These are phyloP conservation scores for Sebastes minor DNA, from an alignment of 2,797 vertebrate species.

Conservation along the genomic window DNA sequence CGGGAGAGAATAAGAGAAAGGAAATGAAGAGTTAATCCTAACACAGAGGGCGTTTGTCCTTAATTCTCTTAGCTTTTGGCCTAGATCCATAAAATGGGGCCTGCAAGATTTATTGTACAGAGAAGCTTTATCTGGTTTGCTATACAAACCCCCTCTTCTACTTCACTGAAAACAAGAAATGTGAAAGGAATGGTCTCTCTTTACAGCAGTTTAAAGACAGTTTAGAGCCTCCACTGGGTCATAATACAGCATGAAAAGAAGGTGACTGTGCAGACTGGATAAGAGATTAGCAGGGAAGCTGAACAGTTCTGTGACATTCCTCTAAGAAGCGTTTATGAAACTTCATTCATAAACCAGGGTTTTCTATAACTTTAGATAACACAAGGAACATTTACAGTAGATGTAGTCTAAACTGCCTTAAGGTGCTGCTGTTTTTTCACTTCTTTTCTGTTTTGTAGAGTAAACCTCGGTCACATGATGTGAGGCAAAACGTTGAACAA, in stretches of 20 bases:
- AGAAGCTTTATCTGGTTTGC: slow-evolving; percentile 37
- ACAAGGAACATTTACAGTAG: background rate
- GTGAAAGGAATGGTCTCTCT: background rate
- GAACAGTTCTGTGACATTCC: background rate
- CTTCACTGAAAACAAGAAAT: slow-evolving; percentile 13
- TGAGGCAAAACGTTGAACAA: background rate
- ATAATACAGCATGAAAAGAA: slow-evolving; percentile 2
- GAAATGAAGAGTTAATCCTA: slow-evolving; percentile 46
- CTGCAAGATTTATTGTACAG: slow-evolving; percentile 46
- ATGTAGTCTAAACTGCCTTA: too few relatives aligned
- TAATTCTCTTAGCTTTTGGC: slow-evolving; percentile 65
- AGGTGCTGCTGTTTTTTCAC: background rate
- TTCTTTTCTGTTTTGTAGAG: background rate
- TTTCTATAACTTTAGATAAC: background rate
- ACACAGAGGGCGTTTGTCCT: slow-evolving; percentile 54
- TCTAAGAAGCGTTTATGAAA: background rate
- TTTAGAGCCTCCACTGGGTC: slow-evolving; percentile 21
- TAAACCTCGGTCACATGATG: background rate
- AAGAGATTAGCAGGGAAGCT: slow-evolving; percentile 1
- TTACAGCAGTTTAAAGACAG: slow-evolving; percentile 27
- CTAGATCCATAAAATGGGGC: slow-evolving; percentile 57
- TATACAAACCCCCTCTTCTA: slow-evolving; percentile 18
- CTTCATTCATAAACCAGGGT: background rate
- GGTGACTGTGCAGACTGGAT: slow-evolving; percentile 1
- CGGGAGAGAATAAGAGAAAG: slow-evolving; percentile 22